Percentiles rank a stretch among this genome's conserved stretches.
These are phyloP conservation scores for Cyclargus thomasi DNA, from an alignment of 1,140 invertebrate species.

Conservation along the genomic window DNA sequence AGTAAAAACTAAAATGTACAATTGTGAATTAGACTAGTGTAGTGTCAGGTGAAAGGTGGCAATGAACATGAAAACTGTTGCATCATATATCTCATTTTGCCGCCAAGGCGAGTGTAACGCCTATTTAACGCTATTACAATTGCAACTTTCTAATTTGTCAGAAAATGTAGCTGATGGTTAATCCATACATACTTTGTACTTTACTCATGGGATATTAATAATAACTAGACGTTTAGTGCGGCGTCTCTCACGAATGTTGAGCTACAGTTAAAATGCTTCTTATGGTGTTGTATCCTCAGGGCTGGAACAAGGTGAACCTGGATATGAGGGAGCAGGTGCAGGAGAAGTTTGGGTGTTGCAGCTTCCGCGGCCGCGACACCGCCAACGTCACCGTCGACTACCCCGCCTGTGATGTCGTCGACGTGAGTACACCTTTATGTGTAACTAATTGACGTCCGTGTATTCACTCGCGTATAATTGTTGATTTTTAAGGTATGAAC, in stretches of 20 bases:
- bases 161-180: background rate
- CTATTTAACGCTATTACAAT: background rate
- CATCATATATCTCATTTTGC: background rate
- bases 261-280: too few species aligned
- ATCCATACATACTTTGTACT: conserved; percentile 15
- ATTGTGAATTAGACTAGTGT: background rate
- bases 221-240: too few species aligned
- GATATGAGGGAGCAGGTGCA: conserved; percentile 82
- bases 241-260: too few species aligned
- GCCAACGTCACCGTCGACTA: conserved; percentile 70
- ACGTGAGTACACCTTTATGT: conserved; percentile 61
- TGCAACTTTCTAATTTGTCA: background rate
- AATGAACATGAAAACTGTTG: background rate
- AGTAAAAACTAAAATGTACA: too few species aligned
- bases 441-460: too few species aligned
- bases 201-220: too few species aligned
- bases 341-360: conserved; percentile 88
- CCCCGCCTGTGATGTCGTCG: conserved; percentile 78
- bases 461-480: too few species aligned
- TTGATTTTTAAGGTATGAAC: too few species aligned
- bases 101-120: background rate
- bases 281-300: too few species aligned
- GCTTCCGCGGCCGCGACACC: conserved; percentile 76
- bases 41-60: background rate
- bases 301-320: conserved; percentile 82